Evolutionary conservation across 2,888 invertebrate genomes (phyloP), one percentile per base, ranked within the genome.

Genomic region (Pyrrhia umbra): DNA sequence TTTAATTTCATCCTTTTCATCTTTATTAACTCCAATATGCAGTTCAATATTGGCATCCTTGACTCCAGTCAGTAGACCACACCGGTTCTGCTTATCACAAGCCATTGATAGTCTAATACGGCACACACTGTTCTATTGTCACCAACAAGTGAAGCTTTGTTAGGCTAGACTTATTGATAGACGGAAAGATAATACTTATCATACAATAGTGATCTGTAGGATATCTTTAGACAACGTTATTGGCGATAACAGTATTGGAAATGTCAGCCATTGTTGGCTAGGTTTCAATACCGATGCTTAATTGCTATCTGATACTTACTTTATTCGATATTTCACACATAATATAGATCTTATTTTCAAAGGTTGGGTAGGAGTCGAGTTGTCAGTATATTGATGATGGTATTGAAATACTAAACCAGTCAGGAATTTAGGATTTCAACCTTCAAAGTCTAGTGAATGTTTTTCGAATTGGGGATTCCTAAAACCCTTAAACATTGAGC

Each of bases 111-210:
- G 58, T 64, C 60, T 73, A 61, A 75, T 57, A 45, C 46, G 18
- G 42, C 25, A 49, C 50, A 52, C 37, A 49, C 42, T 75, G 16
- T 43, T 50, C 76, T 51, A 65, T 75, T 77, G 77, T 68, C 34
- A 42, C 55, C 58, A 59, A 34, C 66, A 73, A 73, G 76, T 73
- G 59, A 75, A 40, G 70, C 59, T 47, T 72, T 70, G 76, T 75
- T 18, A 57, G 57, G 43, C 78, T 76, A 76, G 78, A 76, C 70
- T 52, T 58, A 66, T 74, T 66, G 75, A 66, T 77, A 74, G 76
- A 76, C 75, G 59, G 46, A 60, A 56, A 68, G 75, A 77, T 77
- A 64, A 64, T 56, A 45, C 52, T 68, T 77, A 77, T 73, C 60
- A 42, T 45, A 49, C 51, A 64, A 60, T 66, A 70, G 59, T 76